A percentile compares a stretch with the other conserved stretches of the same genome.
These are phyloP conservation scores for Tichodroma muraria DNA, from an alignment of 2,113 vertebrate genomes.

Conservation along the genomic window DNA sequence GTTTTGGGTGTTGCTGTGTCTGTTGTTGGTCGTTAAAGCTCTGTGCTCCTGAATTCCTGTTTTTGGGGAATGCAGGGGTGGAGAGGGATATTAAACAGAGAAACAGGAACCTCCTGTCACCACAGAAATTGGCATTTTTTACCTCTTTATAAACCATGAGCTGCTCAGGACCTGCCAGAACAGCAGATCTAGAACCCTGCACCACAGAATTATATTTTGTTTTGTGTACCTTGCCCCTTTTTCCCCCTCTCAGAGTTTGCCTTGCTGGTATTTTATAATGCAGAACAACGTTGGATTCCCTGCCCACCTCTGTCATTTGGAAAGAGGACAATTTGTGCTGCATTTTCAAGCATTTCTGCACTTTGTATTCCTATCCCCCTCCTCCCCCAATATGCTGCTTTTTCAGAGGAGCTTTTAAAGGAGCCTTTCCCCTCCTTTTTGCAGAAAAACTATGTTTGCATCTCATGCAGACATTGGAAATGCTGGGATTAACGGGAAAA, in stretches of 20 bases:
- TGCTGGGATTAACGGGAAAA: background rate
- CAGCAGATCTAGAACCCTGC: background rate
- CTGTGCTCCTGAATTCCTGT: background rate
- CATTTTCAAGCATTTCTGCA: background rate
- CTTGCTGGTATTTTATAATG: background rate
- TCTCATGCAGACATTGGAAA: background rate
- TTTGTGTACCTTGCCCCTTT: background rate
- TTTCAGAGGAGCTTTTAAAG: background rate
- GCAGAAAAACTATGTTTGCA: background rate
- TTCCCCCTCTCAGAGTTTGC: background rate
- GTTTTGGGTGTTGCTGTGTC: background rate
- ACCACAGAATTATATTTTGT: accelerated
- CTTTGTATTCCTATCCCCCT: background rate
- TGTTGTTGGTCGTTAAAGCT: background rate
- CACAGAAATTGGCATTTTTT: background rate
- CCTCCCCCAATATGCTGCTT: background rate
- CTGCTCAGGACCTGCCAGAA: background rate
- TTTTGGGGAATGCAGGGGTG: background rate
- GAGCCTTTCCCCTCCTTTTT: background rate
- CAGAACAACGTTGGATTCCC: background rate
- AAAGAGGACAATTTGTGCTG: background rate
- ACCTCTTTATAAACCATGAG: background rate
- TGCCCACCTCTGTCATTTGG: background rate
- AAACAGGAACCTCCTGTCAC: background rate
- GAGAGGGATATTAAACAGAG: background rate